Conservation (phyloP, 2,888 invertebrate genomes). For the Machimus atricapillus region DNA sequence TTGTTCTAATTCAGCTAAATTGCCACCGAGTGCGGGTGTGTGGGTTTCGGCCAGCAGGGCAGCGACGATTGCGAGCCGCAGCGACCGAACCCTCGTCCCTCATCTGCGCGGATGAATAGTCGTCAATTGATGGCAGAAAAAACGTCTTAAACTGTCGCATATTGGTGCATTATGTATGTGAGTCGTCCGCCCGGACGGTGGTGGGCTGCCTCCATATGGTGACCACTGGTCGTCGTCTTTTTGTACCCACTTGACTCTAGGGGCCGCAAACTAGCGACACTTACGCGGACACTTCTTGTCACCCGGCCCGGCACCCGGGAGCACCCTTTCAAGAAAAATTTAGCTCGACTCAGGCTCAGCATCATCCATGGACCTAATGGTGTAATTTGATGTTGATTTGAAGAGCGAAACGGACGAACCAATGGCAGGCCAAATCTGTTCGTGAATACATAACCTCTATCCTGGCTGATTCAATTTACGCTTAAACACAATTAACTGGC, state of each 20-base stretch:
- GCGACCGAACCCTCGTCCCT: slow-evolving; percentile 6
- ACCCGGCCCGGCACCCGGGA: not conserved
- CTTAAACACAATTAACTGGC: slow-evolving; percentile 42
- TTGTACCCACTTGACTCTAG: slow-evolving; percentile 16
- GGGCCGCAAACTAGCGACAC: slow-evolving; percentile 3
- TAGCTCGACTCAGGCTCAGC: not conserved
- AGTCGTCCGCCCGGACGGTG: not conserved
- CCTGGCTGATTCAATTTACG: slow-evolving; percentile 45
- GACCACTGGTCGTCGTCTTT: not conserved
- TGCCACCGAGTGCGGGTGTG: slow-evolving; percentile 31
- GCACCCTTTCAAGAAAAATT: slow-evolving; percentile 3
- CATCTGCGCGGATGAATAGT: slow-evolving; percentile 22
- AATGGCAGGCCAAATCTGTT: slow-evolving; percentile 39
- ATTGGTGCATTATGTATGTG: slow-evolving; percentile 32
- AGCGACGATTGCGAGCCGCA: not conserved
- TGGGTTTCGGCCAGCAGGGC: not conserved
- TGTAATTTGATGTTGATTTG: slow-evolving; percentile 6
- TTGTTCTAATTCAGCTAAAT: slow-evolving; percentile 46
- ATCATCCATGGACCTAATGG: not conserved
- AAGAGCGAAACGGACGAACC: not conserved
- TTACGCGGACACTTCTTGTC: slow-evolving; percentile 8
- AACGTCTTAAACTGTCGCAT: slow-evolving; percentile 42
- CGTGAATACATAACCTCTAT: slow-evolving; percentile 36
- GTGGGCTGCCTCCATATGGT: slow-evolving; percentile 22
- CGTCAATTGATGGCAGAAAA: slow-evolving; percentile 41